These are phyloP conservation scores for human DNA, from an alignment of 2,113 vertebrate species.

Conservation along the genomic window GRCh38 chrX:12197501-12198000, in stretches of 20 bases:
- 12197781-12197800: not conserved
- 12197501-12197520: not conserved
- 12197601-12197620: not conserved
- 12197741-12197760: not conserved
- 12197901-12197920: not conserved
- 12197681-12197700: not conserved
- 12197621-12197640: not conserved
- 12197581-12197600: not conserved
- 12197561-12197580: not conserved
- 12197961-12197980: not conserved
- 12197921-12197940: constrained; percentile 1
- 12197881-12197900: constrained; percentile 1
- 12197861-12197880: not conserved
- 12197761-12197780: not conserved
- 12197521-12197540: not conserved
- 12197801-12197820: not conserved
- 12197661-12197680: not conserved
- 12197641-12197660: not conserved
- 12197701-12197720: not conserved
- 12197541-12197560: not conserved
- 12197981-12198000: constrained; percentile 14
- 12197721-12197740: not conserved
- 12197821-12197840: not conserved
- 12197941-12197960: not conserved
- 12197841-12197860: not conserved